A percentile compares a stretch with the other conserved stretches of the same genome.
These are phyloP conservation scores for Perccottus glenii DNA, from an alignment of 2,113 vertebrate species.

Conservation along the genomic window DNA sequence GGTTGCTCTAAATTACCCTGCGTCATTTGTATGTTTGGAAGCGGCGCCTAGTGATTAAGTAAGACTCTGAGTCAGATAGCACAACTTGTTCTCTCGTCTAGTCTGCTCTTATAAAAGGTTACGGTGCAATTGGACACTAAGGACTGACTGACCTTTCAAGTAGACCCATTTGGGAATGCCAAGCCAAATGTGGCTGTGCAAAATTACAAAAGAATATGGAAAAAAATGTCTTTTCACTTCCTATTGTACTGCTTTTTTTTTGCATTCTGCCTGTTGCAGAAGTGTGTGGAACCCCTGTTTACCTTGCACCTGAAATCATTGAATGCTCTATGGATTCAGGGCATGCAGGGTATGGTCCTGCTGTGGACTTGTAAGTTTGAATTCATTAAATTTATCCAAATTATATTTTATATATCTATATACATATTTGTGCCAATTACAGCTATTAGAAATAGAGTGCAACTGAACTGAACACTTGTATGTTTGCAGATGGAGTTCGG, in stretches of 20 bases:
- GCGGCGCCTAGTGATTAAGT: slow-evolving; percentile 38
- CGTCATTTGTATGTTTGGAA: slow-evolving; percentile 17
- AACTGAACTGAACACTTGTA: background rate
- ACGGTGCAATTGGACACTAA: slow-evolving; percentile 43
- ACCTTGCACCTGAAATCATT: slow-evolving; percentile 95
- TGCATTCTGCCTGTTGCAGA: slow-evolving; percentile 81
- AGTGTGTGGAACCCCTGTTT: slow-evolving; percentile 94
- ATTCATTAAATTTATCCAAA: background rate
- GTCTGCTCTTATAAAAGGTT: slow-evolving; percentile 59
- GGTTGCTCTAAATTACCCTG: background rate
- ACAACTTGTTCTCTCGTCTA: slow-evolving; percentile 24
- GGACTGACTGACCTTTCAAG: slow-evolving; percentile 60
- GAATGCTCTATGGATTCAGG: slow-evolving; percentile 93
- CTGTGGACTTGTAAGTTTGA: slow-evolving; percentile 91
- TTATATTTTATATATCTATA: too few relatives aligned
- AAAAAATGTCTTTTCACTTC: too few relatives aligned
- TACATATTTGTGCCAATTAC: background rate
- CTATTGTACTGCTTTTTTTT: too few relatives aligned
- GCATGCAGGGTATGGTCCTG: slow-evolving; percentile 87
- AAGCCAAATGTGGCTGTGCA: background rate
- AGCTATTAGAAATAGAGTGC: background rate
- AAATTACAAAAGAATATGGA: background rate
- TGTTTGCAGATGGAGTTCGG: slow-evolving; percentile 90
- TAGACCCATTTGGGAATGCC: slow-evolving; percentile 26
- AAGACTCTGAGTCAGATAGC: slow-evolving; percentile 45